These are phyloP conservation scores for Achatina immaculata DNA, from an alignment of 1,140 invertebrate species.

Conservation along the genomic window DNA sequence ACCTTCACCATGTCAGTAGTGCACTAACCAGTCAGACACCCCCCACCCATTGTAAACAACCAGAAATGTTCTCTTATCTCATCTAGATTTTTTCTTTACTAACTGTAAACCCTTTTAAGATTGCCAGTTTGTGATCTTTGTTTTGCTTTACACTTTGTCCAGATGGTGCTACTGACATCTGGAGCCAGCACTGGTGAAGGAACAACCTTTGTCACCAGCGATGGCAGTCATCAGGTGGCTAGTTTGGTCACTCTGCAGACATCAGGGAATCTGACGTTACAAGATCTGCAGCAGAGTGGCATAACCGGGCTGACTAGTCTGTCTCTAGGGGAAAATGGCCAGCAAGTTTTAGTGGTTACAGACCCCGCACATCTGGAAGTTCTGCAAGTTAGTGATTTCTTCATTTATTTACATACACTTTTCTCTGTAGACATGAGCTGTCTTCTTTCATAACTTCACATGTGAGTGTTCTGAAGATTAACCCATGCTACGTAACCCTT, in stretches of 20 bases:
- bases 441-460: too few relatives aligned
- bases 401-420: background rate
- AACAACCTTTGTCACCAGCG: background rate
- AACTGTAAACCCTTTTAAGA: too few relatives aligned
- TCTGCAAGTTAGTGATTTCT: slow-evolving; percentile 57
- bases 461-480: too few relatives aligned
- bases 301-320: slow-evolving; percentile 53
- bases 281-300: slow-evolving; percentile 48
- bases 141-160: too few relatives aligned
- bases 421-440: background rate
- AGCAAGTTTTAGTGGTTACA: slow-evolving; percentile 69
- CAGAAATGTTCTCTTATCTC: too few relatives aligned
- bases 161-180: slow-evolving; percentile 29
- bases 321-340: slow-evolving; percentile 51
- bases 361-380: slow-evolving; percentile 69
- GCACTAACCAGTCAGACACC: too few relatives aligned
- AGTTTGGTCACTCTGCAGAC: slow-evolving; percentile 36
- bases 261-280: slow-evolving; percentile 40
- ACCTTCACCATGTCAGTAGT: too few relatives aligned
- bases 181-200: background rate
- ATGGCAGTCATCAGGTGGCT: slow-evolving; percentile 26
- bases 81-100: too few relatives aligned
- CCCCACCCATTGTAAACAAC: too few relatives aligned
- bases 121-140: too few relatives aligned
- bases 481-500: too few relatives aligned